Evolutionary conservation across 2,113 vertebrate species (phyloP), one percentile per base, ranked within the genome.

Genomic region (Regulus satrapa): DNA sequence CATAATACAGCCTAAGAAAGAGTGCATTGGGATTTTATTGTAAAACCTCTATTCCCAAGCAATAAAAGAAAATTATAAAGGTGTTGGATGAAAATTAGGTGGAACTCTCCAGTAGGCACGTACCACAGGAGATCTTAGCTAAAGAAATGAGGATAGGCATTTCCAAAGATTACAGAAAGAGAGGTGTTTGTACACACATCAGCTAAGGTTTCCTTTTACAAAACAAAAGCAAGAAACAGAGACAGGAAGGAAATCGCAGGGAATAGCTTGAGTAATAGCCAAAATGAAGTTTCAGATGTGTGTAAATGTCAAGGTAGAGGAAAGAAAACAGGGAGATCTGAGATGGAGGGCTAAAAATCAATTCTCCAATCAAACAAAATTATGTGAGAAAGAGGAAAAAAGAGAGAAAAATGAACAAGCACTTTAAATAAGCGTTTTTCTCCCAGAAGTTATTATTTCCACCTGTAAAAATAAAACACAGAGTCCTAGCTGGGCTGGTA

Each of bases 161-260:
- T 92, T 94, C n/a, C 43, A 82, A 81, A 80, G 45, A 31, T 29
- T 91, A 46, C 38, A 76, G 56, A 88, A 51, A 72, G 18, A 85
- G 34, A 74, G 17, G 25, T 66, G 40, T 74, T 92, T 63, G 51
- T 84, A 64, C 45, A 84, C 18, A 40, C 38, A 76, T 12, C 21
- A 67, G 17, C 55, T 67, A 78, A 94, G 18, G 36, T 34, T 95
- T 94, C 54, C 62, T 95, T 83, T 26, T 49, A 40, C 29, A 40
- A 88, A 95, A 93, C 87, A 92, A 87, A 94, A 85, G 48, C 41
- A 85, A 85, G 77, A 80, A 94, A 91, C 41, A 89, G 84, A 72
- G 66, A 38, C 67, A 90, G 96, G 95, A 97, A 96, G 89, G 92
- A 96, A 95, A 92, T 85, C 32, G 23, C 36, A 43, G 26, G 91